Percentiles rank a stretch among this genome's conserved stretches.
phyloP scores from a whole-genome alignment of 2,888 invertebrate species.

The Halictus quadricinctus region DNA sequence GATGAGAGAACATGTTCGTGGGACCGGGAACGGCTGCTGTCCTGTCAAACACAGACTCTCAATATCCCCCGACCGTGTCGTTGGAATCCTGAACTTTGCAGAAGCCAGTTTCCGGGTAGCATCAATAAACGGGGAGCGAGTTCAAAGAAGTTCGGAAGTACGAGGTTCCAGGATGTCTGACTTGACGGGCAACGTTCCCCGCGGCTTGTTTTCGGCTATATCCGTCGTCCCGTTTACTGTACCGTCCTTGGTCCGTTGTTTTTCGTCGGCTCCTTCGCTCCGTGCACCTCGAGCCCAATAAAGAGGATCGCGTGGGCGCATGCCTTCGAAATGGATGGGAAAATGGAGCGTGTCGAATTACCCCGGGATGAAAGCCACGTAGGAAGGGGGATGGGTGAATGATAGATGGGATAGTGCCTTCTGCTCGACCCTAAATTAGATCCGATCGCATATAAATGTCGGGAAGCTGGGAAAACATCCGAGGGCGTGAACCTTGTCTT shows the following conservation, averaged over 20 bases:
- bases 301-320: constrained; percentile 7
- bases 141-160: neutral
- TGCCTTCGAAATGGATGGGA: constrained; percentile 35
- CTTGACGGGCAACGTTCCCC: constrained; percentile 5
- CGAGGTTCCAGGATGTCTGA: constrained; percentile 6
- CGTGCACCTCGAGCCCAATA: neutral
- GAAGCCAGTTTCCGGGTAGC: neutral
- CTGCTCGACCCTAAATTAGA: constrained; percentile 31
- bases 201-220: neutral
- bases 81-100: neutral
- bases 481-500: neutral
- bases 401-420: constrained; percentile 20
- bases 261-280: neutral
- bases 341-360: constrained; percentile 43
- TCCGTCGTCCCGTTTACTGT: neutral
- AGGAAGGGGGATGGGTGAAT: constrained; percentile 1
- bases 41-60: neutral
- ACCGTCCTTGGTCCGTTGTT: neutral
- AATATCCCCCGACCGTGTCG: neutral
- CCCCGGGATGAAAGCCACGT: constrained; percentile 1
- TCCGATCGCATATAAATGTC: neutral
- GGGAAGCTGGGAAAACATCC: neutral
- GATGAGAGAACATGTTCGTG: too few relatives aligned
- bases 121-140: constrained; percentile 14
- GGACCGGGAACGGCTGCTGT: neutral